Percentiles rank a stretch among this genome's conserved stretches.
These are phyloP conservation scores for Oscarella lobularis DNA, from an alignment of 37 sponge, comb jelly and placozoan species.

Conservation along the genomic window DNA sequence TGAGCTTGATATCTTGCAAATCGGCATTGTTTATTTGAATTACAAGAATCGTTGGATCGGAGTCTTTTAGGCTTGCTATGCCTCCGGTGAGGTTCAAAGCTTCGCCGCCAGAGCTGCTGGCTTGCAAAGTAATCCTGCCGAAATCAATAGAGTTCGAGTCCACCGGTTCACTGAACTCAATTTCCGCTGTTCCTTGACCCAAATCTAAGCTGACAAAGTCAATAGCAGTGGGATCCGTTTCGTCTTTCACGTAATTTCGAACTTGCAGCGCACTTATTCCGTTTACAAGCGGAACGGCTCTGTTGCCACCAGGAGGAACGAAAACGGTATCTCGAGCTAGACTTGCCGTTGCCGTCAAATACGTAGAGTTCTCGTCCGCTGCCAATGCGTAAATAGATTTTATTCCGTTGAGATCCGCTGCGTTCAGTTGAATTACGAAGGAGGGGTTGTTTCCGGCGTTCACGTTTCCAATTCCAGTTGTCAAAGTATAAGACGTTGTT, in stretches of 20 bases:
- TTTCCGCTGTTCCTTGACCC: not conserved
- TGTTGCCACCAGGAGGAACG: not conserved
- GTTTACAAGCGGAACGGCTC: not conserved
- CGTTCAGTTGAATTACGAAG: constrained; percentile 3
- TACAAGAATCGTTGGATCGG: constrained; percentile 19
- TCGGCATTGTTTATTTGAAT: constrained; percentile 41
- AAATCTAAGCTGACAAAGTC: not conserved
- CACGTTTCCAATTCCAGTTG: not conserved
- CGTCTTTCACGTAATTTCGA: not conserved
- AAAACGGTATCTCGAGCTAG: not conserved
- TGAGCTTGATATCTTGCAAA: constrained; percentile 35
- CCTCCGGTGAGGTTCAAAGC: constrained; percentile 20
- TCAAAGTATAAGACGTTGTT: not conserved
- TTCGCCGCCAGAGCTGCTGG: constrained; percentile 3
- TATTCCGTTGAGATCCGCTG: constrained; percentile 6
- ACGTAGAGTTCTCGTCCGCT: constrained; percentile 8
- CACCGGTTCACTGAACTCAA: constrained; percentile 71
- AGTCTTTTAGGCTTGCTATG: constrained; percentile 8
- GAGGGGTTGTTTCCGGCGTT: not conserved
- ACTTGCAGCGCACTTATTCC: not conserved
- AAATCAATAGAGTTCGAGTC: constrained; percentile 47
- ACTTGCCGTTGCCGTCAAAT: not conserved
- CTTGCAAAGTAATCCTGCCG: constrained; percentile 40
- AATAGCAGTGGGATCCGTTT: not conserved
- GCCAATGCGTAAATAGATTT: constrained; percentile 9